These are phyloP conservation scores for Apocrypta bakeri DNA, from an alignment of 1,140 invertebrate genomes.

Conservation along the genomic window DNA sequence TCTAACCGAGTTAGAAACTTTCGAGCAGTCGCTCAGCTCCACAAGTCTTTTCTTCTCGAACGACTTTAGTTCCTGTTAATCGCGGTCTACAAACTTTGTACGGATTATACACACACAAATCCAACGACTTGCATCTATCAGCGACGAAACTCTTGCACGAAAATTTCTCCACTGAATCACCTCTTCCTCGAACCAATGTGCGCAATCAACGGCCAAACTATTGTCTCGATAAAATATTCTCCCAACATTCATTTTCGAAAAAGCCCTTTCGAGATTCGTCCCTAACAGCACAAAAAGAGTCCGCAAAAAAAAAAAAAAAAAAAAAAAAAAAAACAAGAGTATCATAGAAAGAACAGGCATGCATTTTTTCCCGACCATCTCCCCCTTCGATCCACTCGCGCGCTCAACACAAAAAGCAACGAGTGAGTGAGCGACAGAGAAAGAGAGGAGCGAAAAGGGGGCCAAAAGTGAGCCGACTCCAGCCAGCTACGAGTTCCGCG, in stretches of 20 bases:
- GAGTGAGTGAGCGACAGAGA: background rate
- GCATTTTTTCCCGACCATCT: slow-evolving; percentile 9
- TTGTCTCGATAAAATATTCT: background rate
- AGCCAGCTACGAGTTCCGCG: background rate
- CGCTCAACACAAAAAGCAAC: background rate
- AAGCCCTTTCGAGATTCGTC: background rate
- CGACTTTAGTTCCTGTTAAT: no score
- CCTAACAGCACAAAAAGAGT: background rate
- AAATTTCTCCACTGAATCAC: no score
- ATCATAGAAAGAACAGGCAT: background rate
- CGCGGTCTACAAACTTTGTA: no score
- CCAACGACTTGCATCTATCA: no score
- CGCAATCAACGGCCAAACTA: background rate
- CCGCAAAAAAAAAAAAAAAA: background rate
- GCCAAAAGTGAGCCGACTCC: slow-evolving; percentile 12
- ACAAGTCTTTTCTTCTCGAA: no score
- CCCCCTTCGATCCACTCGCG: background rate
- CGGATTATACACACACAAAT: no score
- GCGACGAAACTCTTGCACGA: no score
- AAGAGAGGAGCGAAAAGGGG: slow-evolving; percentile 35
- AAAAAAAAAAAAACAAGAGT: no score
- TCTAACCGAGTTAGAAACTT: no score
- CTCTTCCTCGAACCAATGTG: no score
- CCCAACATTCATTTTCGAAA: slow-evolving; percentile 7
- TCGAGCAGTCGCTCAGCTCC: no score